These are phyloP conservation scores for Elgaria multicarinata DNA, from an alignment of 2,113 vertebrate genomes.

Conservation along the genomic window DNA sequence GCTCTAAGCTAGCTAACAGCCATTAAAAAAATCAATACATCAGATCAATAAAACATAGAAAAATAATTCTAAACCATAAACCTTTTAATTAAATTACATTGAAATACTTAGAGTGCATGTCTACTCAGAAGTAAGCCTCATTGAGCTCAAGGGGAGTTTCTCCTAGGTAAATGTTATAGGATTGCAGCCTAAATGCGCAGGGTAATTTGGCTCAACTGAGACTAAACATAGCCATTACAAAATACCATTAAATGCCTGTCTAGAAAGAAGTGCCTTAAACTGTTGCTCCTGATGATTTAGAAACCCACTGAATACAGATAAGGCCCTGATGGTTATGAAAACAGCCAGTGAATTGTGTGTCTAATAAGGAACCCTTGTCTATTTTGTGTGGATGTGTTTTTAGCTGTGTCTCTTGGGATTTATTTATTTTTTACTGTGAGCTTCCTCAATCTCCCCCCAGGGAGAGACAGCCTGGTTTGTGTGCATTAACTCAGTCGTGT, in stretches of 20 bases:
- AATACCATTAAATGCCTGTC: constrained; percentile 1
- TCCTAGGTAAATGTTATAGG: not conserved
- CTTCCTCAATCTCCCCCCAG: not conserved
- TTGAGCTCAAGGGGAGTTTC: not conserved
- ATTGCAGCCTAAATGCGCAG: not conserved
- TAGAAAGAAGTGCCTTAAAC: not conserved
- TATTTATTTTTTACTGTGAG: not conserved
- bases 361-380: not conserved
- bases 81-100: not conserved
- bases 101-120: not conserved
- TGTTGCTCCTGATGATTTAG: not conserved
- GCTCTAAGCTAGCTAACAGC: not conserved
- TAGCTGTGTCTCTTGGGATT: constrained; percentile 24
- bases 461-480: rapidly evolving
- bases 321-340: constrained; percentile 55
- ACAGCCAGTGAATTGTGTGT: constrained; percentile 29
- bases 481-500: not conserved
- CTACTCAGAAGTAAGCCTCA: not conserved
- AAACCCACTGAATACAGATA: constrained; percentile 50
- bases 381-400: not conserved
- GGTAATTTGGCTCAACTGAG: not conserved
- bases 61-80: not conserved
- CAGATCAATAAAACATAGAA: not conserved
- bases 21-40: constrained; percentile 14
- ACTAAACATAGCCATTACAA: not conserved